A percentile compares a stretch with the other conserved stretches of the same genome.
Evolutionary conservation across 2,113 vertebrate genomes (phyloP).

Genomic region (Salvator merianae): DNA sequence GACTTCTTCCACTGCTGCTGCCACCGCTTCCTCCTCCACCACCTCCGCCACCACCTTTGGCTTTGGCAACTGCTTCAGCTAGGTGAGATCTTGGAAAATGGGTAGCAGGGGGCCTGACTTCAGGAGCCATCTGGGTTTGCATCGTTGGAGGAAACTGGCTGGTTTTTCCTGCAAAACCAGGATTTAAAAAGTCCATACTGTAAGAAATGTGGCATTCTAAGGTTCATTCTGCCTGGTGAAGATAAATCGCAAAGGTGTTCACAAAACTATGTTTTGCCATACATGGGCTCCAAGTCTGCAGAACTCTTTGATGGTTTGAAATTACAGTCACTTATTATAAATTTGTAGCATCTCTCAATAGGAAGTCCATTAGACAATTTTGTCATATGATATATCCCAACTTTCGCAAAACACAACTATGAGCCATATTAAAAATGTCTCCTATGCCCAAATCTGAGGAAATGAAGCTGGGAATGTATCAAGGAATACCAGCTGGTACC

Average conservation of each 20-base stretch:
- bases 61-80: slow-evolving; percentile 80
- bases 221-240: not conserved
- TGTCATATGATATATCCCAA: not conserved
- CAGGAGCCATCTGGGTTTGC: slow-evolving; percentile 68
- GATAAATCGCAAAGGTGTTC: not conserved
- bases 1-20: slow-evolving; percentile 69
- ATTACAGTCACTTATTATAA: not conserved
- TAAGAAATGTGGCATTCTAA: not conserved
- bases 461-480: not conserved
- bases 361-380: not conserved
- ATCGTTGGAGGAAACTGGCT: slow-evolving; percentile 78
- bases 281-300: not conserved
- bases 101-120: slow-evolving; percentile 64
- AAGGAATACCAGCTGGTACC: not conserved
- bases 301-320: not conserved
- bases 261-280: not conserved
- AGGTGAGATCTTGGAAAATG: slow-evolving; percentile 78
- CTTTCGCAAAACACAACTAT: not conserved
- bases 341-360: not conserved
- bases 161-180: slow-evolving; percentile 77
- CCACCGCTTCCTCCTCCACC: slow-evolving; percentile 58
- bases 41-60: slow-evolving; percentile 69
- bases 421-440: not conserved
- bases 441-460: not conserved
- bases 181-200: not conserved